A percentile compares a stretch with the other conserved stretches of the same genome.
phyloP scores from a whole-genome alignment of 2,888 invertebrate species.

The Melolontha melolontha region DNA sequence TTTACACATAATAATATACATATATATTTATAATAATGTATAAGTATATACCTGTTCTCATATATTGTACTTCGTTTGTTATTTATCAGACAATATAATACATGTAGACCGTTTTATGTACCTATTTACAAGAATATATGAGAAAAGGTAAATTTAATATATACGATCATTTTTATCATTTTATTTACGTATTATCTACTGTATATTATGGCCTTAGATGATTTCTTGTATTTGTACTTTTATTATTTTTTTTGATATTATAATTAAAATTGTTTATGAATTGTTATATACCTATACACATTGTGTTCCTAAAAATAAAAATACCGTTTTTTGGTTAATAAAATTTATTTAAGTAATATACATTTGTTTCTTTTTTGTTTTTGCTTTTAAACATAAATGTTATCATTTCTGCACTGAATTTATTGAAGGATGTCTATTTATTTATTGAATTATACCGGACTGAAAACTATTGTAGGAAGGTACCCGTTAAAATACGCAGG shows the following conservation, averaged over 20 bases:
- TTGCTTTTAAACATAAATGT: no score
- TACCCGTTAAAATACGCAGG: no score
- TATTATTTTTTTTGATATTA: slow-evolving; percentile 13
- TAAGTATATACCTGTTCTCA: slow-evolving; percentile 10
- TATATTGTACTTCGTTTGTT: slow-evolving; percentile 5
- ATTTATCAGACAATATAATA: background rate
- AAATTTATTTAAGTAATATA: slow-evolving; percentile 21
- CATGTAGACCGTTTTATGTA: slow-evolving; percentile 1
- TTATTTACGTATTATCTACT: slow-evolving; percentile 9
- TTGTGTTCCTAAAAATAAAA: slow-evolving; percentile 24
- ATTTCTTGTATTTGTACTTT: slow-evolving; percentile 21
- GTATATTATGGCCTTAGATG: slow-evolving; percentile 21
- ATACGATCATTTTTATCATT: slow-evolving; percentile 5
- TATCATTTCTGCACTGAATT: no score
- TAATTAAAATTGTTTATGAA: slow-evolving; percentile 30
- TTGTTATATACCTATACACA: slow-evolving; percentile 26
- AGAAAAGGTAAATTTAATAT: slow-evolving; percentile 10
- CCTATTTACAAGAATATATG: slow-evolving; percentile 9
- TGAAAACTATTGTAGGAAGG: no score
- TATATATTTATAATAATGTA: no score
- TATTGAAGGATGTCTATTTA: no score
- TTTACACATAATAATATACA: slow-evolving; percentile 10
- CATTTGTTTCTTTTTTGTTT: background rate
- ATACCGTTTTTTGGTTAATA: slow-evolving; percentile 20
- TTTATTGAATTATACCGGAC: no score